phyloP scores from a whole-genome alignment of 2,113 vertebrate species.

The Neopipo cinnamomea region DNA sequence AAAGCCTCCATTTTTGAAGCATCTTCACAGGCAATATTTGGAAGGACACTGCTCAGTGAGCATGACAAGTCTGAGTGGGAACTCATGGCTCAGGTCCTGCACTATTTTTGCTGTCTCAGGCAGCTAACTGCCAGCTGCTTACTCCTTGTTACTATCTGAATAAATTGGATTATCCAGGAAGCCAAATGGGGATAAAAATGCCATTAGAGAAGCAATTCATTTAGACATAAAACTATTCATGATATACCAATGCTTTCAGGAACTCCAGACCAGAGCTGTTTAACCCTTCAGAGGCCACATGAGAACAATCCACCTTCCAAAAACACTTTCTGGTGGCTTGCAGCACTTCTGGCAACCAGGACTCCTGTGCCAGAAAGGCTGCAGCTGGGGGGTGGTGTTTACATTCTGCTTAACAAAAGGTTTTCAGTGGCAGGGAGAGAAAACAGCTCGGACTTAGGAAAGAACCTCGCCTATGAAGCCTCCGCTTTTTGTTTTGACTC shows the following conservation, averaged over 20 bases:
- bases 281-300: not conserved
- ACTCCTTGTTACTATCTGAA: not conserved
- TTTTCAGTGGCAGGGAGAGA: not conserved
- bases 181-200: not conserved
- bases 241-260: not conserved
- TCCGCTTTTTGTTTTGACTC: not conserved
- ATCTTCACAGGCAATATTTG: not conserved
- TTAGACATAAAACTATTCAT: not conserved
- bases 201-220: not conserved
- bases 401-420: not conserved
- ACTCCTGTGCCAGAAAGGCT: not conserved
- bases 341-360: not conserved
- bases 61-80: accelerated
- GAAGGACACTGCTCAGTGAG: accelerated
- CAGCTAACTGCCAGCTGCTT: not conserved
- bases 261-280: not conserved
- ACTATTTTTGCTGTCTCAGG: not conserved
- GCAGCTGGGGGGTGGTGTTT: not conserved
- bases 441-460: not conserved
- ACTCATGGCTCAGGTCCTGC: not conserved
- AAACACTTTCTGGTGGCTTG: not conserved
- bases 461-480: not conserved
- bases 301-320: accelerated
- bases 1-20: not conserved
- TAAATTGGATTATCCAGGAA: not conserved